phyloP scores from a whole-genome alignment of 2,113 vertebrate species.

The Myrmecophaga tridactyla region DNA sequence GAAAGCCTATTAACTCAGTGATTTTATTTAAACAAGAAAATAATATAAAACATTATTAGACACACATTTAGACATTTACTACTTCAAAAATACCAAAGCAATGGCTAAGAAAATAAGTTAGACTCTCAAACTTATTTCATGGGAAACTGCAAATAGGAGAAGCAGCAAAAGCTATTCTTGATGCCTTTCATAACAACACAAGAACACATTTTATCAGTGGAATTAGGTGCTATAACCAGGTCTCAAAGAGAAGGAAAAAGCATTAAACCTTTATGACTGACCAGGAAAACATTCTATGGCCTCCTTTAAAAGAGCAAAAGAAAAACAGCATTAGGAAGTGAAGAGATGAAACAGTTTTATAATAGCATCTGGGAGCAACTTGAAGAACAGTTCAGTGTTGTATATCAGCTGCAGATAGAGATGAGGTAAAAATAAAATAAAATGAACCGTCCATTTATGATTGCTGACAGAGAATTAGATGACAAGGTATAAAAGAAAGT shows the following conservation, averaged over 20 bases:
- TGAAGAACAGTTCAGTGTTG: conserved; percentile 50
- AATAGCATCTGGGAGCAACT: conserved; percentile 41
- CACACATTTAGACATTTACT: neutral
- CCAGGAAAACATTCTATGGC: conserved; percentile 22
- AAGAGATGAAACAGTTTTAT: conserved; percentile 59
- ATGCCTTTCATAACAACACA: conserved; percentile 27
- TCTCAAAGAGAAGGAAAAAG: conserved; percentile 25
- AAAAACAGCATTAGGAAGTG: conserved; percentile 36
- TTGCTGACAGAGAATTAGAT: conserved; percentile 68
- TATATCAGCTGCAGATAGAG: conserved; percentile 43
- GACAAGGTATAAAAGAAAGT: conserved; percentile 55
- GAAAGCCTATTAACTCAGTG: neutral
- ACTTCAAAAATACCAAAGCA: neutral
- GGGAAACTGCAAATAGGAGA: conserved; percentile 5
- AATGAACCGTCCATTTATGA: conserved; percentile 62
- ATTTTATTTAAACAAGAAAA: conserved; percentile 31
- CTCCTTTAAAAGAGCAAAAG: conserved; percentile 32
- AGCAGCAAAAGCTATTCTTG: neutral
- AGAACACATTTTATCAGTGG: conserved; percentile 32
- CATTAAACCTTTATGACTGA: conserved; percentile 51
- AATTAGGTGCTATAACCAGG: conserved; percentile 31
- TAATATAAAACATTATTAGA: neutral
- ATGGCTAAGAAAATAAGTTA: neutral
- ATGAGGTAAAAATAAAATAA: conserved; percentile 49
- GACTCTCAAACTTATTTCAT: neutral